Evolutionary conservation across 1,140 invertebrate genomes (phyloP).

Genomic region (Watersipora subatra): DNA sequence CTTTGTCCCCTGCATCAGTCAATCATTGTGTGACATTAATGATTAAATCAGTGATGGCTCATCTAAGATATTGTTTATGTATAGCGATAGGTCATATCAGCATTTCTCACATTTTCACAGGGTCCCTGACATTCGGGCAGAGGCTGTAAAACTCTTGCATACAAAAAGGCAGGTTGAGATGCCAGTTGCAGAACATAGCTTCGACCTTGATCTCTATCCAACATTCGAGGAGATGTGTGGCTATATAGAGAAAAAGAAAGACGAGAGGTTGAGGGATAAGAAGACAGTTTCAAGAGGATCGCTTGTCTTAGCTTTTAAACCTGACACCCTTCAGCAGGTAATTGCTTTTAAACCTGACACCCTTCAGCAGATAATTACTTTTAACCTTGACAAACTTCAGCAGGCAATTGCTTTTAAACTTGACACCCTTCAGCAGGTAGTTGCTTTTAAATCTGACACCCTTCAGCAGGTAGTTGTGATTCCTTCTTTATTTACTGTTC

Average conservation of each 20-base stretch:
- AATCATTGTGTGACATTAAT: no score
- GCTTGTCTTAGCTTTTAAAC: slow-evolving; percentile 50
- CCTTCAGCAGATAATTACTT: slow-evolving; percentile 46
- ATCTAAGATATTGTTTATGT: background rate
- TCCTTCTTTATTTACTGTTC: no score
- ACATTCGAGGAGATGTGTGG: background rate
- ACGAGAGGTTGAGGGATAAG: background rate
- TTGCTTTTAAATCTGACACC: no score
- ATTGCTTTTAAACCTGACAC: slow-evolving; percentile 26
- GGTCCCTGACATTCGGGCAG: background rate
- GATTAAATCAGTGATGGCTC: no score
- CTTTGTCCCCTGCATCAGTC: no score
- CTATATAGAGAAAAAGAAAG: background rate
- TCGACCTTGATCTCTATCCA: background rate
- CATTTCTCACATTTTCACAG: no score
- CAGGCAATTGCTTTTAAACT: no score
- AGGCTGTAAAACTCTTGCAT: background rate
- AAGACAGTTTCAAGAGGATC: background rate
- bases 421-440: no score
- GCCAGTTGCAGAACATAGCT: background rate
- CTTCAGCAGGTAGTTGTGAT: no score
- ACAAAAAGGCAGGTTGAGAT: background rate
- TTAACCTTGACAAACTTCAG: no score
- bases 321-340: slow-evolving; percentile 52
- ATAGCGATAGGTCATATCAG: no score